Conservation (phyloP, 2,888 invertebrate genomes). For the Apamea sordens region DNA sequence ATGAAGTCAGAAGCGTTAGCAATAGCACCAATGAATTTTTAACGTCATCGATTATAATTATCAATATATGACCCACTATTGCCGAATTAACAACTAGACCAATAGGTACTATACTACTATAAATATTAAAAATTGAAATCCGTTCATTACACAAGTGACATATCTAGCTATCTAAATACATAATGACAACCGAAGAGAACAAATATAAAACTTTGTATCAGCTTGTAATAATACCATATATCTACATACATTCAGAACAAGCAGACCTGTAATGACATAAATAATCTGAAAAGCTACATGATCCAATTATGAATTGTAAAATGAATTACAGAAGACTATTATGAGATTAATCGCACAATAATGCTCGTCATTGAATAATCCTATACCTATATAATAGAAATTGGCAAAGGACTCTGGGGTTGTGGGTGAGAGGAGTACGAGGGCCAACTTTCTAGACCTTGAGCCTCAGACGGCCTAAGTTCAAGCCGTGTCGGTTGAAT, state of each 20-base stretch:
- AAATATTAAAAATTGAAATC: background rate
- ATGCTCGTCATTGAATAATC: slow-evolving; percentile 30
- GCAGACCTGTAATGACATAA: background rate
- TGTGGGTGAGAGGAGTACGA: slow-evolving; percentile 65
- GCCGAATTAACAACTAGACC: background rate
- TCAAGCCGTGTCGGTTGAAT: slow-evolving; percentile 71
- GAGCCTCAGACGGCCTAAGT: slow-evolving; percentile 71
- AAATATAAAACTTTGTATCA: background rate
- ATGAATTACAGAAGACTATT: slow-evolving; percentile 9
- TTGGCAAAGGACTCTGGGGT: slow-evolving; percentile 59
- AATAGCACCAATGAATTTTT: background rate
- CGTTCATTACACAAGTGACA: background rate
- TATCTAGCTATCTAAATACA: background rate
- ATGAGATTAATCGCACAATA: slow-evolving; percentile 12
- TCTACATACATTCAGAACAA: background rate
- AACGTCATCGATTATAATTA: background rate
- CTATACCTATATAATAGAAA: slow-evolving; percentile 25
- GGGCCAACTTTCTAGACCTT: slow-evolving; percentile 75
- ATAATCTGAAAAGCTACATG: slow-evolving; percentile 12
- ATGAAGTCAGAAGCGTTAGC: background rate
- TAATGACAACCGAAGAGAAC: background rate
- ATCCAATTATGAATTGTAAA: slow-evolving; percentile 31
- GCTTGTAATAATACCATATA: background rate
- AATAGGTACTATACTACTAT: background rate
- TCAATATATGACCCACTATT: background rate